These are phyloP conservation scores for Marronus borbonicus DNA, from an alignment of 2,888 invertebrate genomes.

Conservation along the genomic window DNA sequence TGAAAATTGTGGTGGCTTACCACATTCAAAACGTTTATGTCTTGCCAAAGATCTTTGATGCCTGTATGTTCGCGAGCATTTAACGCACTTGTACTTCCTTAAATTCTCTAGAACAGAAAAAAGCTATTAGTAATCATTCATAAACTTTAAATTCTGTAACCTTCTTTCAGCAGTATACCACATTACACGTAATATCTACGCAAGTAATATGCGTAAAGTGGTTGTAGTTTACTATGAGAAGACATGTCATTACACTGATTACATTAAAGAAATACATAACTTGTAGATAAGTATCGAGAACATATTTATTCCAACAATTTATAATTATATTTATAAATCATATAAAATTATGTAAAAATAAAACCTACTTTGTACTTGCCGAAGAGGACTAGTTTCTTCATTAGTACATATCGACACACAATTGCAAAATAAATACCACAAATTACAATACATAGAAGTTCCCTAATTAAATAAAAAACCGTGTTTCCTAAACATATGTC, in stretches of 20 bases:
- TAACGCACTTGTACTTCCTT: neutral
- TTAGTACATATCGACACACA: neutral
- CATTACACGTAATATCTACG: no score
- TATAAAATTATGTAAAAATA: slow-evolving; percentile 19
- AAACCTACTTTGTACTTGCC: neutral
- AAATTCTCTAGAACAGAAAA: neutral
- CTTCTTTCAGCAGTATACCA: no score
- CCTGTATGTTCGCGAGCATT: slow-evolving; percentile 21
- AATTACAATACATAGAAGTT: neutral
- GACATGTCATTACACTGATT: no score
- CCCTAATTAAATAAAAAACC: neutral
- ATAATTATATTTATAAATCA: slow-evolving; percentile 7
- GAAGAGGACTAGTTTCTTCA: slow-evolving; percentile 15
- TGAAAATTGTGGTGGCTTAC: slow-evolving; percentile 32
- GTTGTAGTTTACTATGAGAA: no score
- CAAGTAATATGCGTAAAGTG: no score
- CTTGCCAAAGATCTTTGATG: slow-evolving; percentile 18
- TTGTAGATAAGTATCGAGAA: neutral
- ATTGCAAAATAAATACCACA: slow-evolving; percentile 7
- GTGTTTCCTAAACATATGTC: slow-evolving; percentile 37
- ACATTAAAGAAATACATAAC: neutral
- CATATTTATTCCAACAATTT: slow-evolving; percentile 6
- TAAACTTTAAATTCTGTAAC: no score
- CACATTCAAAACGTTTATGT: slow-evolving; percentile 33
- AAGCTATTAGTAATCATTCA: neutral